These are phyloP conservation scores for Illadopsis cleaveri DNA, from an alignment of 2,113 vertebrate genomes.

Conservation along the genomic window DNA sequence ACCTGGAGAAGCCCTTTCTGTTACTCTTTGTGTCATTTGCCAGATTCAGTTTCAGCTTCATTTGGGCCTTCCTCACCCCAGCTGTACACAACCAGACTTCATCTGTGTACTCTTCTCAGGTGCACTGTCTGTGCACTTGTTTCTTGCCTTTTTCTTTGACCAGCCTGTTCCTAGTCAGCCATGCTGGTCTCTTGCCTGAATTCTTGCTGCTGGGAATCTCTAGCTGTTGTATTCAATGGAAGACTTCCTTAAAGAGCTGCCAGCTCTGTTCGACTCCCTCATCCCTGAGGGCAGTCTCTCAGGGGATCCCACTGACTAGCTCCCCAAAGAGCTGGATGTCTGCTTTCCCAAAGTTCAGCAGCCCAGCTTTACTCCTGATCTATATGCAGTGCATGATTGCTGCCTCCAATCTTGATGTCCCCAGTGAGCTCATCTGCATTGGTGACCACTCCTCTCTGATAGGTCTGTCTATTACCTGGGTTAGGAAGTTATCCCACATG, in stretches of 20 bases:
- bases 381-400: accelerated
- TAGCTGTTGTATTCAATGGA: not conserved
- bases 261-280: not conserved
- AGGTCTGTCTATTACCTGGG: not conserved
- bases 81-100: not conserved
- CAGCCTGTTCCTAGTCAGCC: not conserved
- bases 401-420: not conserved
- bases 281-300: not conserved
- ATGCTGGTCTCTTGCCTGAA: not conserved
- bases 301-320: not conserved
- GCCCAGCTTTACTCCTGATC: not conserved
- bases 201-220: not conserved
- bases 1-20: not conserved
- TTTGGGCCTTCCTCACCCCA: not conserved
- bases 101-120: not conserved
- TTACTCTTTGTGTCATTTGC: not conserved
- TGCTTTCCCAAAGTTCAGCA: not conserved
- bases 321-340: not conserved
- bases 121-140: not conserved
- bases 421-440: accelerated
- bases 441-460: not conserved
- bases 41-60: not conserved
- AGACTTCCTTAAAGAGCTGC: not conserved
- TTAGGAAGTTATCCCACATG: not conserved
- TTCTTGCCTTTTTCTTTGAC: not conserved